Evolutionary conservation across 1,140 invertebrate genomes (phyloP).

Genomic region (Sipha flava): DNA sequence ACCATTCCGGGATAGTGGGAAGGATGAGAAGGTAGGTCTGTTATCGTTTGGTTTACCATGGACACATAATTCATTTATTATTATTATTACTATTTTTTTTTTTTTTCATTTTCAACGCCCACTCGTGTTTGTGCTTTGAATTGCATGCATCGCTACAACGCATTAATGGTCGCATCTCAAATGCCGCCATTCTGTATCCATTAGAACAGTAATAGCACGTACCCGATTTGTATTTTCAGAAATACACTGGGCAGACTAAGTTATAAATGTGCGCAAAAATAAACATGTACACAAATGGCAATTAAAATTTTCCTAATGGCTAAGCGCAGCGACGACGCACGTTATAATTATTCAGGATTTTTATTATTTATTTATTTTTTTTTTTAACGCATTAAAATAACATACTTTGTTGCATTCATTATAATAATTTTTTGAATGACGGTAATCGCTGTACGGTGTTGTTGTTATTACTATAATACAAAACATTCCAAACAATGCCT

Average conservation of each 20-base stretch:
- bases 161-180: background rate
- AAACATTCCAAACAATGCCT: background rate
- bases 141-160: too few species aligned
- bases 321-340: background rate
- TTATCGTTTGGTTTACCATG: background rate
- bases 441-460: background rate
- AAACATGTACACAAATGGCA: too few species aligned
- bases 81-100: background rate
- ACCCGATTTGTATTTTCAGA: background rate
- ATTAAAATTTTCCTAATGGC: background rate
- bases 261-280: background rate
- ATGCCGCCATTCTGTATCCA: background rate
- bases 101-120: background rate
- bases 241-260: background rate
- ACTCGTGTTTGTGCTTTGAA: too few species aligned
- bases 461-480: background rate
- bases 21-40: background rate
- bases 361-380: background rate
- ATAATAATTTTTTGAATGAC: constrained; percentile 2
- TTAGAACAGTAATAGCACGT: background rate
- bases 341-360: constrained; percentile 7
- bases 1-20: background rate
- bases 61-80: background rate
- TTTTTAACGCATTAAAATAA: background rate
- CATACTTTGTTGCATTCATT: constrained; percentile 2